Base-by-base conservation (phyloP, 2,113 vertebrate genomes). In the Neotragus moschatus region DNA sequence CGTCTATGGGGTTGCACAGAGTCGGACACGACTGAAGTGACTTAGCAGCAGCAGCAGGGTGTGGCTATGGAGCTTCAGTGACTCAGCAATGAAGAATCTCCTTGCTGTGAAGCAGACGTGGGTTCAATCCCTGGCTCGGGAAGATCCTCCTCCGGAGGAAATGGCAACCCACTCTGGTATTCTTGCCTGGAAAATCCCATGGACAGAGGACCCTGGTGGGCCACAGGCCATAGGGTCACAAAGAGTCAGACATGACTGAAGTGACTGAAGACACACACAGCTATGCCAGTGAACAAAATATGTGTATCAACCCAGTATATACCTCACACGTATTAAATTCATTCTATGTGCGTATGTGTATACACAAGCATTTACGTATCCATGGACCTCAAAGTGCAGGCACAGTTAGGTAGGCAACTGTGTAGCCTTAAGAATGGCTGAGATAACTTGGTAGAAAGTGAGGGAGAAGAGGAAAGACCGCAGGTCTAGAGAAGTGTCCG, bases 371-470 rank as follows among this genome's bases (percentile, higher is more conserved):
- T 39, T 73, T 53, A 7, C 21, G 30, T 19, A 28, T 16, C 17
- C 15, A 36, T 3, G 55, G 7, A 53, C 16, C 15, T 43, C 12
- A 51, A 16, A 33, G 85, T 4, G 33, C 33, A 85, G 23, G 39
- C 23, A 28, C 0, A 55, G n/a, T 23, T 7, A 75, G 25, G 36
- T 33, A 84, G 58, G 16, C 47, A 47, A 49, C n/a, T n/a, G n/a
- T n/a, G n/a, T n/a, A n/a, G n/a, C n/a, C n/a, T n/a, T 17, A 33
- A n/a, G 25, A n/a, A 12, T 2, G 9, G 4, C 7, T 26, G 19
- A 47, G 23, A 13, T 2, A 14, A 23, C 36, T 33, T 23, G 13
- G 53, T 26, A 21, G 91, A 60, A 43, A 51, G 51, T 15, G 51
- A 88, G 25, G 39, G 84, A 43, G 39, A 25, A 15, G 88, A 88